Evolutionary conservation across 1,140 invertebrate species (phyloP), one percentile per base, ranked within the genome.

Genomic region (Phortica variegata): DNA sequence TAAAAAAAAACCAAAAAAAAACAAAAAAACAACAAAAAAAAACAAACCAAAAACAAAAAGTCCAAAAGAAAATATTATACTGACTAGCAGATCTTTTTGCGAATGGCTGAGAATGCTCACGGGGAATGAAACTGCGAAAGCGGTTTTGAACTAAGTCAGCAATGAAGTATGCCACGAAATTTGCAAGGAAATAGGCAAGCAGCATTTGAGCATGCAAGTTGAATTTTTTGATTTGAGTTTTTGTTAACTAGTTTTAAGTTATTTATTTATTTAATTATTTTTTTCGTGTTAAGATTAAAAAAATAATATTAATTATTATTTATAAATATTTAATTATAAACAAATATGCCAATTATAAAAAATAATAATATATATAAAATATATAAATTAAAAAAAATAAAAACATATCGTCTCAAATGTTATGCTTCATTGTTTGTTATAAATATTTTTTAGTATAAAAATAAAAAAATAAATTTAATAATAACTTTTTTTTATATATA

Each of bases 351-450:
- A 6, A 26, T 26, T 36, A 15, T 36, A 36, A 5, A 15, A 7
- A 26, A 29, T 12, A 43, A 26, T 13, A 26, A 23, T 43, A 33
- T 31, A 34, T 52, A 59, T 19, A 53, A 41, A 52, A 52, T 49
- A 46, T 38, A 61, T 33, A 44, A 46, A 57, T 60, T 42, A 60
- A 48, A 43, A 61, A 58, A 38, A 59, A 52, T 50, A 49, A 68
- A 62, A 68, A 68, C 65, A 68, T 68, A 68, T 68, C 65, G 65
- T 68, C 63, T 68, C 62, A 57, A 61, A 68, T 19, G 60, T 69
- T 60, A 69, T 61, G 54, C 56, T 44, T 44, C 34, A n/a, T n/a
- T n/a, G n/a, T n/a, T n/a, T n/a, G n/a, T n/a, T n/a, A n/a, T n/a
- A 49, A 69, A 48, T 51, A 53, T 20, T 29, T 34, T 41, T 52